Evolutionary conservation across 2,888 invertebrate genomes (phyloP).

Genomic region (Pseudococcus viburni): DNA sequence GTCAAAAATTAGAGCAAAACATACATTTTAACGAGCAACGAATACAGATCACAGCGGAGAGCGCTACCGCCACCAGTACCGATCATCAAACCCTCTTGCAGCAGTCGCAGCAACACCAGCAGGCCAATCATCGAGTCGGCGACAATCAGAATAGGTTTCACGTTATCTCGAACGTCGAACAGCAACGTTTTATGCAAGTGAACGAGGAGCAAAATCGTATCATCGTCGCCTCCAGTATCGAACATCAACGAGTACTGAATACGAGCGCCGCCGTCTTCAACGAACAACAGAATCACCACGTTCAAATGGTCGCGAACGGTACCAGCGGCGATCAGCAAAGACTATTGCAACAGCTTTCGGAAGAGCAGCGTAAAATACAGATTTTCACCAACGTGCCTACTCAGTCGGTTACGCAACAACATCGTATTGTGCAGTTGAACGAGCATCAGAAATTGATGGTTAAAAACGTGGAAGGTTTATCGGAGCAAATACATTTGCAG

Average conservation of each 20-base stretch:
- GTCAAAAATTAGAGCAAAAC: slow-evolving; percentile 15
- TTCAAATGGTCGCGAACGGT: slow-evolving; percentile 39
- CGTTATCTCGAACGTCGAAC: slow-evolving; percentile 61
- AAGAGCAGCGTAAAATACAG: slow-evolving; percentile 64
- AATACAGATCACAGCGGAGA: neutral
- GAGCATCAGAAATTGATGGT: slow-evolving; percentile 57
- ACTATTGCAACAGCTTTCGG: slow-evolving; percentile 53
- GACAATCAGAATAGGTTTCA: slow-evolving; percentile 46
- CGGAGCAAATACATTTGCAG: slow-evolving; percentile 34
- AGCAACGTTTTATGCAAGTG: slow-evolving; percentile 61
- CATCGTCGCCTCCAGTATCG: slow-evolving; percentile 67
- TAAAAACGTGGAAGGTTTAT: slow-evolving; percentile 28
- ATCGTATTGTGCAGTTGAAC: slow-evolving; percentile 56
- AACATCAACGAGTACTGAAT: slow-evolving; percentile 63
- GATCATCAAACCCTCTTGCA: neutral
- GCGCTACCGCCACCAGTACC: neutral
- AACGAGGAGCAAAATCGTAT: slow-evolving; percentile 68
- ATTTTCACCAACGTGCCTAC: slow-evolving; percentile 55
- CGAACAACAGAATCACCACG: slow-evolving; percentile 59
- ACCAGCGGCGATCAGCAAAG: slow-evolving; percentile 38
- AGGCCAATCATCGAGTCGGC: neutral
- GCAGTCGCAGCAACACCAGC: neutral
- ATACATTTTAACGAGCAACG: slow-evolving; percentile 17
- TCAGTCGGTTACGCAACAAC: slow-evolving; percentile 52
- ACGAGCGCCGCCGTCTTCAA: slow-evolving; percentile 59